Conservation (phyloP, 2,113 vertebrate genomes). For the Saiga tatarica region DNA sequence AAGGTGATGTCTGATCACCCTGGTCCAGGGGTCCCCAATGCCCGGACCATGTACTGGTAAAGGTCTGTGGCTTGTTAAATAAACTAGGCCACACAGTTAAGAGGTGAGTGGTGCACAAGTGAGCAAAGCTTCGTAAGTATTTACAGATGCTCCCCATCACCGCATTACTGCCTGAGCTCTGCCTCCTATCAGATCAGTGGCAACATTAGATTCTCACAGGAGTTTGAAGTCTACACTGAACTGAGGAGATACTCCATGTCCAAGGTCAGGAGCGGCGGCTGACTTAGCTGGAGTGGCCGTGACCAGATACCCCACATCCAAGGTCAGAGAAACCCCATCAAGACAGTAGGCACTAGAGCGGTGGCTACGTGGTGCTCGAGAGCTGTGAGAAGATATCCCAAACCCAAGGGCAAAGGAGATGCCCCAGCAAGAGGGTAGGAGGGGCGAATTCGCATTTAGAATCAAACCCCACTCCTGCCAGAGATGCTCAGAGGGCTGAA, state of each 20-base stretch:
- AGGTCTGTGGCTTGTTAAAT: neutral
- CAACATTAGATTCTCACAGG: neutral
- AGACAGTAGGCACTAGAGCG: accelerated
- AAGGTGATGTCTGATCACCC: neutral
- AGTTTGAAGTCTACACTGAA: neutral
- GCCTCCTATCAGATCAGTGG: neutral
- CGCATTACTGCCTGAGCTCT: neutral
- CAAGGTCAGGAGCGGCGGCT: neutral
- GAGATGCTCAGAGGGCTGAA: neutral
- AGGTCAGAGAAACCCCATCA: neutral
- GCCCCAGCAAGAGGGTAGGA: neutral
- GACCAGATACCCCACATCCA: neutral
- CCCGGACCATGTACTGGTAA: neutral
- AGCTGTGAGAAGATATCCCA: neutral
- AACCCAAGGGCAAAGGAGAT: neutral
- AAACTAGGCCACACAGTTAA: neutral
- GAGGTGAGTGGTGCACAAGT: neutral
- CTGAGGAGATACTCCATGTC: neutral
- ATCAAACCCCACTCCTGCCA: neutral
- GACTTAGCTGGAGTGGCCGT: accelerated
- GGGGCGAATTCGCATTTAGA: neutral
- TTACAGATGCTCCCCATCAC: neutral
- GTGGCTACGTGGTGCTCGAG: neutral
- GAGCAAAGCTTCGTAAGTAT: neutral
- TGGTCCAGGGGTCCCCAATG: neutral